Conservation (phyloP, 2,797 vertebrate species). For the Scolopax bukidnonensis region DNA sequence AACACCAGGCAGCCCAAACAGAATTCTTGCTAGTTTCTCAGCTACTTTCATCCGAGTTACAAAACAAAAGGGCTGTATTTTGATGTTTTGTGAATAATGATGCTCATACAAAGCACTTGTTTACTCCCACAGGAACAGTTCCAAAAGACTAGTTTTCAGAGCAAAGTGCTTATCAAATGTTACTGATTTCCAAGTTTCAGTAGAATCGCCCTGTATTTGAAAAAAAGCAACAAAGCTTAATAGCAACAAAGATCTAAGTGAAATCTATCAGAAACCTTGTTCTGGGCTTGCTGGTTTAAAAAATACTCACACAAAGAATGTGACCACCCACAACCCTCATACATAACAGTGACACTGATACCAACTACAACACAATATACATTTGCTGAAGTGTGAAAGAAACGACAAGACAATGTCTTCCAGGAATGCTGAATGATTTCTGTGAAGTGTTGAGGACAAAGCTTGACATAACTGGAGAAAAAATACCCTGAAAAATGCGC, state of each 20-base stretch:
- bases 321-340: slow-evolving; percentile 55
- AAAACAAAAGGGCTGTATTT: slow-evolving; percentile 13
- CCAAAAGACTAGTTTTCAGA: not conserved
- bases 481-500: not conserved
- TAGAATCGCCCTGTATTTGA: not conserved
- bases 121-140: not conserved
- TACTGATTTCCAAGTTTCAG: not conserved
- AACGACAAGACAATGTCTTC: slow-evolving; percentile 24
- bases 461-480: not conserved
- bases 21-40: not conserved
- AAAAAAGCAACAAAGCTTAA: not conserved
- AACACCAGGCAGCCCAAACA: not conserved
- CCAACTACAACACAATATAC: slow-evolving; percentile 42
- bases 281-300: not conserved
- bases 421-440: slow-evolving; percentile 4
- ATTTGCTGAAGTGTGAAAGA: slow-evolving; percentile 54
- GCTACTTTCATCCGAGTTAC: not conserved
- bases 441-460: slow-evolving; percentile 26
- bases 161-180: not conserved
- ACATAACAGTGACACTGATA: slow-evolving; percentile 15
- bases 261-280: not conserved
- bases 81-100: not conserved
- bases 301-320: slow-evolving; percentile 38
- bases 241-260: not conserved
- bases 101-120: not conserved